Evolutionary conservation across 2,113 vertebrate genomes (phyloP), one percentile per base, ranked within the genome.

Genomic region (Mastomys natalensis): DNA sequence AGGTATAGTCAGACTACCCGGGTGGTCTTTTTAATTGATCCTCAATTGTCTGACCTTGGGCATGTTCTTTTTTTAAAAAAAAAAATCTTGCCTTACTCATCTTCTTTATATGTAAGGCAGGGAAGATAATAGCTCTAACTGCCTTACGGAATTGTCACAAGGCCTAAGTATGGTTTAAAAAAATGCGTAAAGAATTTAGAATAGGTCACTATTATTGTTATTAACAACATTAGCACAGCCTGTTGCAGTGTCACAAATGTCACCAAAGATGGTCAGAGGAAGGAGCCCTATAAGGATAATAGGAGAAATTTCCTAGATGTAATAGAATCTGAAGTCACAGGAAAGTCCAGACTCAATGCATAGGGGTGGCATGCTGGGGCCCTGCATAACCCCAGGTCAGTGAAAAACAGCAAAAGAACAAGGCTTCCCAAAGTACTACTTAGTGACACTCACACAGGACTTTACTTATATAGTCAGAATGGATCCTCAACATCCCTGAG

Each of bases 261-360:
- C 78, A 80, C 84, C 45, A 84, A 91, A 94, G 66, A 53, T 55
- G 66, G 24, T 58, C 16, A 74, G 21, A 58, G 7, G 62, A 88
- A 91, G 68, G 58, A 89, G 17, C 62, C 77, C 45, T 87, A 10
- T 68, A 51, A 40, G 55, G 74, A 55, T 58, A 53, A 40, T 29
- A 31, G 92, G 40, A 26, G 21, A 96, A 34, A 90, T 95, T 93
- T 97, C 66, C 60, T 73, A 24, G 43, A 43, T 26, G n/a, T 81
- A 34, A 62, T n/a, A 3, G 64, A 90, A 70, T 45, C 40, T 70
- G 55, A 91, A 90, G 51, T 66, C 43, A 93, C 43, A 80, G 73
- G 91, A 74, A 93, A 95, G 37, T 66, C 55, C 55, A 87, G 43
- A 93, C 10, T 24, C 64, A 88, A 87, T 81, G 58, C 76, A 29